Evolutionary conservation across 2,888 invertebrate genomes (phyloP), one percentile per base, ranked within the genome.

Genomic region (Drosophila lacicola): DNA sequence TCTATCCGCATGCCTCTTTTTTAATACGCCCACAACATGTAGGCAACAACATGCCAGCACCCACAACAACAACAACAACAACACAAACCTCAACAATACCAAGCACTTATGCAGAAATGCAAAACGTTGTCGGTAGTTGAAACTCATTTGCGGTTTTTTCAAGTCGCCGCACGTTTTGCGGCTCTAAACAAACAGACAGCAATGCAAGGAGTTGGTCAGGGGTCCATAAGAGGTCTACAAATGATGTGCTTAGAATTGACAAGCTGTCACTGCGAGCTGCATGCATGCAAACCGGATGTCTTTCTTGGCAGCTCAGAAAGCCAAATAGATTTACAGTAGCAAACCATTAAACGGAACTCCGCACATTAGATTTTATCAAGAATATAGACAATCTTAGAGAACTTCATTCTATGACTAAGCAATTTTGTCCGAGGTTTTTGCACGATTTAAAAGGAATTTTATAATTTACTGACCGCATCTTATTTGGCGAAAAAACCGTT

Each of bases 211-310:
- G 74, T 74, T 68, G 56, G 51, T 53, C 70, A 73, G 57, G 37
- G 56, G 74, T 68, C 65, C 44, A 13, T 45, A 49, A 50, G 72
- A 57, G 81, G 61, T 57, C 54, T 47, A 51, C 64, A 81, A 74
- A 61, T 58, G 79, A 84, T 89, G 82, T 85, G 90, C 75, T 77
- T 85, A 70, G 88, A 88, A 85, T 89, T 85, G 86, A 85, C 89
- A 78, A 88, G 90, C 68, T 78, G 86, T 71, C 82, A 74, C 45
- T 58, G 47, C 50, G 58, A 67, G 61, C 65, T 61, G 74, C 70
- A 61, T 57, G 69, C 79, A 69, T 34, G 64, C 64, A 19, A 82
- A 61, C 90, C 83, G 90, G 83, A 89, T 83, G 83, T 82, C 86
- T 82, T 72, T 67, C 63, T 84, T 69, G 60, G 44, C 42, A 45